These are phyloP conservation scores for Drosophila helvetica DNA, from an alignment of 2,888 invertebrate genomes.

Conservation along the genomic window DNA sequence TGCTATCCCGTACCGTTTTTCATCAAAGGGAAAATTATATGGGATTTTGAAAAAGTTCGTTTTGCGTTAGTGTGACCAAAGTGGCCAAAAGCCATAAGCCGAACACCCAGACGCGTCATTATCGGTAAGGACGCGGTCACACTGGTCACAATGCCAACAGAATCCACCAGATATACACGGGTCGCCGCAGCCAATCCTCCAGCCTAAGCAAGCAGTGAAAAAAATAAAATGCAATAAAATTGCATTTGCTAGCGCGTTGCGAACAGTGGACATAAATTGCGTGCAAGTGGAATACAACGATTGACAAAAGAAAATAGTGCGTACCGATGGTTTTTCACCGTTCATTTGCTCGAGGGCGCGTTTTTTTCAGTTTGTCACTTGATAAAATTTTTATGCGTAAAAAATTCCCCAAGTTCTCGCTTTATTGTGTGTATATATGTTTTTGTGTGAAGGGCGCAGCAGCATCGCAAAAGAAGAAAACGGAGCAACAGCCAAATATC, in stretches of 20 bases:
- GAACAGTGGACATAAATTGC: constrained; percentile 24
- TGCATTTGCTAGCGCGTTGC: neutral
- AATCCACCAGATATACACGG: too few relatives aligned
- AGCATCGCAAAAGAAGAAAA: constrained; percentile 44
- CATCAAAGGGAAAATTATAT: too few relatives aligned
- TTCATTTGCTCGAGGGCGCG: constrained; percentile 49
- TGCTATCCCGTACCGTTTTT: too few relatives aligned
- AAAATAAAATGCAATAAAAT: constrained; percentile 1
- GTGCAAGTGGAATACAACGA: constrained; percentile 5
- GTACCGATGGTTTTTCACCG: constrained; percentile 23
- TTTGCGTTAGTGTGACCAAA: too few relatives aligned
- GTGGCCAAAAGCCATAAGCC: too few relatives aligned
- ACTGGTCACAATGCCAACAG: too few relatives aligned
- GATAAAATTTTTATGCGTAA: constrained; percentile 19
- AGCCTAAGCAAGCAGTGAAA: neutral
- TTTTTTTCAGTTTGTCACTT: constrained; percentile 10
- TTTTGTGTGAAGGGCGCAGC: constrained; percentile 73
- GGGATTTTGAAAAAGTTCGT: too few relatives aligned
- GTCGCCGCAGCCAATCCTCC: too few relatives aligned
- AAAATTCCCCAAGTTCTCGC: constrained; percentile 49
- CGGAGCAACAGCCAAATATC: constrained; percentile 22
- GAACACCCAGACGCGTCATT: too few relatives aligned
- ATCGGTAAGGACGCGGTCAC: too few relatives aligned
- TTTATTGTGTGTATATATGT: constrained; percentile 37
- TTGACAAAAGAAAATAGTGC: constrained; percentile 2